A percentile compares a stretch with the other conserved stretches of the same genome.
Conservation (phyloP, 2,797 vertebrate genomes). For the Cuculus canorus region DNA sequence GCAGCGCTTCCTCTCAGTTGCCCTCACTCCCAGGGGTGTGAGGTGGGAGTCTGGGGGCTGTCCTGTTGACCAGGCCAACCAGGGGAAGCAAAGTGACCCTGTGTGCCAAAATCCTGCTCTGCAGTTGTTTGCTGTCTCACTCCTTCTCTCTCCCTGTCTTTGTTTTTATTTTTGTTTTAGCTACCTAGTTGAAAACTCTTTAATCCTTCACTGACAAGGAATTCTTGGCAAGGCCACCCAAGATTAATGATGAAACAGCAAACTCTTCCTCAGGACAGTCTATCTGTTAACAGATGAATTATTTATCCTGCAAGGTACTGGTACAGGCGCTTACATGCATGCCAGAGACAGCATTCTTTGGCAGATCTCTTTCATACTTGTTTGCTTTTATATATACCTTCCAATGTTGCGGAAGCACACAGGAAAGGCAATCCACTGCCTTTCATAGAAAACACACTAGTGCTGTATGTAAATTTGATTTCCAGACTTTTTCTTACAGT, state of each 20-base stretch:
- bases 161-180: background rate
- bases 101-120: fast-evolving
- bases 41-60: background rate
- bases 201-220: background rate
- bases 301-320: background rate
- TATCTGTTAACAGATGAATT: background rate
- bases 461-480: constrained; percentile 29
- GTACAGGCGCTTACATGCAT: background rate
- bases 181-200: background rate
- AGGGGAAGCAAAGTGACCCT: fast-evolving
- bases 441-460: background rate
- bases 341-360: background rate
- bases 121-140: fast-evolving
- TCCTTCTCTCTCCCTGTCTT: too few species aligned
- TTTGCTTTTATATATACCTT: background rate
- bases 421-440: background rate
- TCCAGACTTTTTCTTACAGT: constrained; percentile 36
- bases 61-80: too few species aligned
- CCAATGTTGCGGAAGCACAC: background rate
- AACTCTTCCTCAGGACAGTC: background rate
- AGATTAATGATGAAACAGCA: background rate
- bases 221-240: background rate
- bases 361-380: background rate
- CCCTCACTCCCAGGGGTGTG: fast-evolving
- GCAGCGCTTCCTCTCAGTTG: background rate